Percentiles rank a stretch among this genome's conserved stretches.
Evolutionary conservation across 2,113 vertebrate genomes (phyloP).

Genomic region (Narcine bancroftii): DNA sequence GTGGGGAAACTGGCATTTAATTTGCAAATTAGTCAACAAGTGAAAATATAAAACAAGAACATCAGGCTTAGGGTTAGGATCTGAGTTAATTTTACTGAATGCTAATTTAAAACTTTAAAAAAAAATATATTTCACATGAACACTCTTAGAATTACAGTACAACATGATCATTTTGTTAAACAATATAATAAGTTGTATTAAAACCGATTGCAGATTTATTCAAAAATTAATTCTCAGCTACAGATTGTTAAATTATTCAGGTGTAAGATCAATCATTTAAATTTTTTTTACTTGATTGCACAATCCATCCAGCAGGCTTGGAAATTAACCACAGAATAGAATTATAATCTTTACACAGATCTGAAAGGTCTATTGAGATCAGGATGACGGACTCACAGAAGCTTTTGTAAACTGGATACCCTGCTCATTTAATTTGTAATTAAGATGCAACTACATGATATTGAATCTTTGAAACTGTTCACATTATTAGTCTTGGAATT

Average conservation of each 20-base stretch:
- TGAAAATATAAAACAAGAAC: background rate
- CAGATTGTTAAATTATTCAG: background rate
- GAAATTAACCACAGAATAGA: background rate
- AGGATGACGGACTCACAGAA: background rate
- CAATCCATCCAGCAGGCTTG: background rate
- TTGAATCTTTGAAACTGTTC: background rate
- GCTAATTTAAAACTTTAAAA: background rate
- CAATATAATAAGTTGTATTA: background rate
- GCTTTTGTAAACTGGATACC: background rate
- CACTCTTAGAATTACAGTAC: background rate
- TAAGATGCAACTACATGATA: background rate
- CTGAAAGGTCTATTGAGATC: background rate
- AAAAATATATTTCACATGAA: background rate
- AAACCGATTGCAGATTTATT: background rate
- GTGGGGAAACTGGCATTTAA: background rate
- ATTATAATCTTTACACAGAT: background rate
- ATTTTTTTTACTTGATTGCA: constrained; percentile 21
- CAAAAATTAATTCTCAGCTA: background rate
- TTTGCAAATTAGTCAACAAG: background rate
- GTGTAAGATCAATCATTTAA: background rate
- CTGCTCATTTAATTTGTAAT: background rate
- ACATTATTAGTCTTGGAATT: background rate
- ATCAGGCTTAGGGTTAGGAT: background rate
- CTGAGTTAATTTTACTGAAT: background rate
- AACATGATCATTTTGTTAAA: background rate